A percentile compares a stretch with the other conserved stretches of the same genome.
Conservation (phyloP, 1,140 invertebrate genomes). For the Bombus terrestris region DNA sequence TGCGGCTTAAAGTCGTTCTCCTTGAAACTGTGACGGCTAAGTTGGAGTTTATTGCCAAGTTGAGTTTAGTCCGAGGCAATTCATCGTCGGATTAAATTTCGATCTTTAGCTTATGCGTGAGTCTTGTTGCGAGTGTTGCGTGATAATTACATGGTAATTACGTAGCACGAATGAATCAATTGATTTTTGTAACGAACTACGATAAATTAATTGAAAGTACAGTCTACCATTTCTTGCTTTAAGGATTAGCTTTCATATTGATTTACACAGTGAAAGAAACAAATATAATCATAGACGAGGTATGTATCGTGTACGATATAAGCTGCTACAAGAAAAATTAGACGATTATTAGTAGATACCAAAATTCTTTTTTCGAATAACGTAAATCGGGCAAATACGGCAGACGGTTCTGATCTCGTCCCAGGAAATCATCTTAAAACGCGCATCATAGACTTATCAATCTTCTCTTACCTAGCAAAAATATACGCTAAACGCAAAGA, state of each 20-base stretch:
- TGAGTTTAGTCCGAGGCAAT: background rate
- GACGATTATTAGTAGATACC: too few relatives aligned
- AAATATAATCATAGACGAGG: too few relatives aligned
- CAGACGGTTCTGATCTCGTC: accelerated
- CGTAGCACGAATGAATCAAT: too few relatives aligned
- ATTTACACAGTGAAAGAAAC: too few relatives aligned
- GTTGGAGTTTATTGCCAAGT: background rate
- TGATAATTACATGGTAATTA: too few relatives aligned
- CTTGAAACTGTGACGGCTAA: background rate
- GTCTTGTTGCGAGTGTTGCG: too few relatives aligned
- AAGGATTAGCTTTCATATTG: too few relatives aligned
- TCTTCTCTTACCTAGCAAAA: background rate
- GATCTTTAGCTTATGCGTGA: background rate
- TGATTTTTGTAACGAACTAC: too few relatives aligned
- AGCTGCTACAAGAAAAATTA: too few relatives aligned
- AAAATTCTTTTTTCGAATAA: background rate
- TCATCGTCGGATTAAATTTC: background rate
- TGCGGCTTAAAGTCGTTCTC: background rate
- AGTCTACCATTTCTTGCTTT: too few relatives aligned
- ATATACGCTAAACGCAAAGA: background rate
- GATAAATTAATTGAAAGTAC: too few relatives aligned
- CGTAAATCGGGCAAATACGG: background rate
- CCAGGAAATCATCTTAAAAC: background rate
- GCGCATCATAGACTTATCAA: background rate
- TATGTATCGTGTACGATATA: too few relatives aligned